Evolutionary conservation across 2,113 vertebrate genomes (phyloP).

Genomic region (Cricetomys ansorgei): DNA sequence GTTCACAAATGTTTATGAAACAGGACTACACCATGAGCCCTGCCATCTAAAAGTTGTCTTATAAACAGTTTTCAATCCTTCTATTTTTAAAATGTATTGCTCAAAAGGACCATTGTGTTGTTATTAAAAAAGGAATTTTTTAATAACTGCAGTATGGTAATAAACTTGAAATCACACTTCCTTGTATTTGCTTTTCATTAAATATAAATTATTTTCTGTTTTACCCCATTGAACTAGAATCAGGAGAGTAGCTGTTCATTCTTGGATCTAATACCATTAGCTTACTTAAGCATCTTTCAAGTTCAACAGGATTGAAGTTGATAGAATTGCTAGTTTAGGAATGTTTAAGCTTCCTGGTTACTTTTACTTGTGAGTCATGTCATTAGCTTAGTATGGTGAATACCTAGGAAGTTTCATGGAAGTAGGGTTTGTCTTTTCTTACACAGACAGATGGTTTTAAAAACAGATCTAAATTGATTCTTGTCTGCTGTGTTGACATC

Average conservation of each 20-base stretch:
- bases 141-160: background rate
- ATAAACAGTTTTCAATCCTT: background rate
- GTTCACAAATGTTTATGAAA: constrained; percentile 19
- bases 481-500: constrained; percentile 42
- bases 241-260: background rate
- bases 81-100: constrained; percentile 9
- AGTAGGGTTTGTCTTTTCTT: constrained; percentile 50
- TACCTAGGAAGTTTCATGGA: constrained; percentile 37
- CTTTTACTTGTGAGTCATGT: background rate
- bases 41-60: background rate
- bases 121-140: too few species aligned
- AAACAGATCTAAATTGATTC: constrained; percentile 39
- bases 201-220: constrained; percentile 31
- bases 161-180: constrained; percentile 18
- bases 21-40: background rate
- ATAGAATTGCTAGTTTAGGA: background rate
- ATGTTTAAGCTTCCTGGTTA: background rate
- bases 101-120: constrained; percentile 26
- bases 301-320: constrained; percentile 13
- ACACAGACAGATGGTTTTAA: constrained; percentile 3
- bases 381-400: background rate
- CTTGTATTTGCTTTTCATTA: constrained; percentile 9
- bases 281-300: constrained; percentile 7
- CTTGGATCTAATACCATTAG: background rate
- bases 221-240: background rate